Evolutionary conservation across 2,888 invertebrate species (phyloP).

Genomic region (Eupithecia exiguata): DNA sequence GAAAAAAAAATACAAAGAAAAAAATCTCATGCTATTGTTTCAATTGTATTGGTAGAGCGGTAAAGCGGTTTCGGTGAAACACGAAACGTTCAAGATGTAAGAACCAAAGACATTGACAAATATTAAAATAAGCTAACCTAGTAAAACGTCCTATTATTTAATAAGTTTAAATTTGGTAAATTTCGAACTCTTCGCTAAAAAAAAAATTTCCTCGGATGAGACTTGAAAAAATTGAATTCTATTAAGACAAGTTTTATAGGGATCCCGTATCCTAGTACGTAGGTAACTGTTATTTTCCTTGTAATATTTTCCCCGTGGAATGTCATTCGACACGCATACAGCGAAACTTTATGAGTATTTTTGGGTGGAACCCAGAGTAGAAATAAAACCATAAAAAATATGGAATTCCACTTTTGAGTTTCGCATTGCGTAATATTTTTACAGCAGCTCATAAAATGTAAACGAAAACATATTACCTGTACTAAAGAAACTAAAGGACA

Average conservation of each 20-base stretch:
- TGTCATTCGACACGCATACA: conserved; percentile 17
- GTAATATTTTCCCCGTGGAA: conserved; percentile 3
- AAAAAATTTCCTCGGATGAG: background rate
- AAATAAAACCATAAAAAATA: conserved; percentile 19
- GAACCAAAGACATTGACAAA: too few species aligned
- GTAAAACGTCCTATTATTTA: background rate
- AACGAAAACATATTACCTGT: background rate
- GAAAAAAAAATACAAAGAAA: too few species aligned
- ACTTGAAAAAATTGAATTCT: background rate
- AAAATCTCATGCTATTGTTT: too few species aligned
- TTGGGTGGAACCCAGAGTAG: conserved; percentile 7
- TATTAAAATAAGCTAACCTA: background rate
- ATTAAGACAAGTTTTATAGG: background rate
- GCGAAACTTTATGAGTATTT: conserved; percentile 9
- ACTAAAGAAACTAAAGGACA: background rate
- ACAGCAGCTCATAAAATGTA: background rate
- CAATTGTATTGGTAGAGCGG: too few species aligned
- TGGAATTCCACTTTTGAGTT: conserved; percentile 14
- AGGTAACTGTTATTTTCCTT: background rate
- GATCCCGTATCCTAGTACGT: background rate
- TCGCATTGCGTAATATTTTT: conserved; percentile 18
- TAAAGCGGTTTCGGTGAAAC: too few species aligned
- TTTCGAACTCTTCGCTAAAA: background rate
- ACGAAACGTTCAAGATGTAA: too few species aligned
- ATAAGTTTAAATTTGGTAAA: too few species aligned